Conservation (phyloP, 53 echinoderm and acorn worm genomes). For the Luidia sarsii region DNA sequence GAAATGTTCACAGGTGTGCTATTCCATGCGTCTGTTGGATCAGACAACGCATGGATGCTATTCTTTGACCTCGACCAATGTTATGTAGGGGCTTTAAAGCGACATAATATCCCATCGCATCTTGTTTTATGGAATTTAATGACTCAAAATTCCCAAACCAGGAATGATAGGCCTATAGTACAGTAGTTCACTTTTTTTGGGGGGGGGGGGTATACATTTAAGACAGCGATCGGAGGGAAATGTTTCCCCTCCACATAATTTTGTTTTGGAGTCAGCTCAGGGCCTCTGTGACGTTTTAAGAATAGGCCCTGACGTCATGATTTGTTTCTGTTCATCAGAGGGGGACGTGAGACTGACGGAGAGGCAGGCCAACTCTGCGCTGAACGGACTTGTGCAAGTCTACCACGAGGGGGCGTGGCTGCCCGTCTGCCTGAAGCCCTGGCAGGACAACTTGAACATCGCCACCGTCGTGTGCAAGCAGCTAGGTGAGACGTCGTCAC, state of each 20-base stretch:
- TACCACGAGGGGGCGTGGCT: slow-evolving; percentile 32
- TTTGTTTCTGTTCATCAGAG: not conserved
- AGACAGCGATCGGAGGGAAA: not conserved
- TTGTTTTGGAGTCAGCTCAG: not conserved
- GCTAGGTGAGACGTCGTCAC: not conserved
- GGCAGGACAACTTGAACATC: slow-evolving; percentile 25
- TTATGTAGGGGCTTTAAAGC: too few species aligned
- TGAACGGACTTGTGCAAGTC: slow-evolving; percentile 21
- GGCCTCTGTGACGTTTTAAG: not conserved
- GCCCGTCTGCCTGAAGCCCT: slow-evolving; percentile 2
- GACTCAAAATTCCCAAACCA: not conserved
- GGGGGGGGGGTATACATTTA: too few species aligned
- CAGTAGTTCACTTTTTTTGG: not conserved
- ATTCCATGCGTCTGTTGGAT: too few species aligned
- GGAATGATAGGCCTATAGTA: not conserved
- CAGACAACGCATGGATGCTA: too few species aligned
- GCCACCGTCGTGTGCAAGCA: slow-evolving; percentile 28
- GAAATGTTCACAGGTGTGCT: too few species aligned
- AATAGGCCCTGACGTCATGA: too few species aligned
- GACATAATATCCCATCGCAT: too few species aligned
- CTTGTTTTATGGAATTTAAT: too few species aligned
- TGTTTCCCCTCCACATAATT: not conserved
- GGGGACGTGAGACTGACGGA: slow-evolving; percentile 33
- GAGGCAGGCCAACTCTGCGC: not conserved
- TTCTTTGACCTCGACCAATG: too few species aligned